Evolutionary conservation across 2,888 invertebrate genomes (phyloP), one percentile per base, ranked within the genome.

Genomic region (Steinernema scapterisci): DNA sequence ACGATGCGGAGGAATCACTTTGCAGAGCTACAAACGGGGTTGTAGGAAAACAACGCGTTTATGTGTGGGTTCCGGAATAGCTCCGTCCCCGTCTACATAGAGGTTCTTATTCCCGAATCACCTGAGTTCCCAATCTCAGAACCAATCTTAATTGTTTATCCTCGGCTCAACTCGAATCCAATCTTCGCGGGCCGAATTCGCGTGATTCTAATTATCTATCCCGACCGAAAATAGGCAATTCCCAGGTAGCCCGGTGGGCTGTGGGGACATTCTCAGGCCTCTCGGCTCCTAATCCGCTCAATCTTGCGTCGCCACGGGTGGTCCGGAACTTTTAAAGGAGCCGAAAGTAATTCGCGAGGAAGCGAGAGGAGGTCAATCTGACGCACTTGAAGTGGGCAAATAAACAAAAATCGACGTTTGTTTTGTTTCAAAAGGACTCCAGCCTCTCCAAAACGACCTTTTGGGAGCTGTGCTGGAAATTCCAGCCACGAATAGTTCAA

Each of bases 381-480:
- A 63, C 23, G 63, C 63, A 63, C 63, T 63, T 63, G 63, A 63
- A n/a, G 27, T 63, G 31, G 16, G 63, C 63, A 63, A 63, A 63
- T 63, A 63, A 63, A 63, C 63, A 63, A 63, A 63, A 63, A 63
- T 11, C 3, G 63, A 38, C 38, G 38, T 38, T 38, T 38, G 38
- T 38, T 38, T 38, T 38, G 38, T 38, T 38, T 38, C 3, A 38
- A 38, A 38, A 9, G 9, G 38, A 9, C n/a, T n/a, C n/a, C n/a
- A n/a, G n/a, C n/a, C n/a, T n/a, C n/a, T n/a, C n/a, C n/a, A n/a
- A n/a, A n/a, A n/a, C n/a, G n/a, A n/a, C n/a, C n/a, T n/a, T n/a
- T n/a, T n/a, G n/a, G n/a, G n/a, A n/a, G n/a, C n/a, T n/a, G n/a
- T n/a, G n/a, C n/a, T n/a, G n/a, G n/a, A n/a, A n/a, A n/a, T n/a